Conservation (phyloP, 2,113 vertebrate genomes). For the Xenotilapia leptura region DNA sequence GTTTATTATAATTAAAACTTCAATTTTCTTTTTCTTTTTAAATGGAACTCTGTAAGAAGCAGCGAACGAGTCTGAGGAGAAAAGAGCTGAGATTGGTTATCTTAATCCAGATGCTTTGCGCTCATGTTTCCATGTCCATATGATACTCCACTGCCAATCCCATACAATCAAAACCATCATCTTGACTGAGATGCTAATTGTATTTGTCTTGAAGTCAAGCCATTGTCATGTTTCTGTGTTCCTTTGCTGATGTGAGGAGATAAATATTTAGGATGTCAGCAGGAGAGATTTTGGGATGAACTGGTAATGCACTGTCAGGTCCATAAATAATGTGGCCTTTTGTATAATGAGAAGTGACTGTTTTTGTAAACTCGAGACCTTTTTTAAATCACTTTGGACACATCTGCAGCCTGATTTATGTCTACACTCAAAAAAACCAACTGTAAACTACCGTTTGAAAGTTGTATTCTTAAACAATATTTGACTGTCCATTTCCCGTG, state of each 20-base stretch:
- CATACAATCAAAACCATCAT: background rate
- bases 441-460: background rate
- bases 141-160: background rate
- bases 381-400: background rate
- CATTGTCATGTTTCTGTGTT: background rate
- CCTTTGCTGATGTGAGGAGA: background rate
- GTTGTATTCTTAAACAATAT: background rate
- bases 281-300: background rate
- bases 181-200: constrained; percentile 10
- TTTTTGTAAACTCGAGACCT: background rate
- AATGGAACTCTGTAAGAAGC: background rate
- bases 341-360: background rate
- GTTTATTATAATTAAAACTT: background rate
- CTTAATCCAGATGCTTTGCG: background rate
- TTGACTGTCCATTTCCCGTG: background rate
- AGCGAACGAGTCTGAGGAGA: no score
- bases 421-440: background rate
- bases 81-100: background rate
- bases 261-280: background rate
- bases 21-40: background rate
- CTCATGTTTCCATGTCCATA: background rate
- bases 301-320: background rate
- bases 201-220: constrained; percentile 17
- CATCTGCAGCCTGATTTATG: background rate
- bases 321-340: background rate